Conservation (phyloP, 2,888 invertebrate species). For the Synanthedon andrenaeformis region DNA sequence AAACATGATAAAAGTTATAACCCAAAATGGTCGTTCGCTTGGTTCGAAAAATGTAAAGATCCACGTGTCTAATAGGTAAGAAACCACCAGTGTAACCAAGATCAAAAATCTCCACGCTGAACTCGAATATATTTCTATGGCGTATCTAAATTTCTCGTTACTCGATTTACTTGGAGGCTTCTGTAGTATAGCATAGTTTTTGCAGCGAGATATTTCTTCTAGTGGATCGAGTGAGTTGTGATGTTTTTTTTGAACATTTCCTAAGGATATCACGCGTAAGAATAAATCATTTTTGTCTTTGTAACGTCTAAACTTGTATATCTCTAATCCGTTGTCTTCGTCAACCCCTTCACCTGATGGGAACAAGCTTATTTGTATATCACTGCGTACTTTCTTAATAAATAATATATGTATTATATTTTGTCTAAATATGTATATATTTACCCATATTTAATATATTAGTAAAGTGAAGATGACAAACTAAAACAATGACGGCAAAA, state of each 20-base stretch:
- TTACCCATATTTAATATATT: too few relatives aligned
- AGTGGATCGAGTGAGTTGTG: neutral
- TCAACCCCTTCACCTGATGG: too few relatives aligned
- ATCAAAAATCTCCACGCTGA: slow-evolving; percentile 47
- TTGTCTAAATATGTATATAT: too few relatives aligned
- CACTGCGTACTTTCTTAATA: too few relatives aligned
- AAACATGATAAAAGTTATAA: slow-evolving; percentile 33
- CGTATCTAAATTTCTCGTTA: slow-evolving; percentile 38
- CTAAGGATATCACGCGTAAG: neutral
- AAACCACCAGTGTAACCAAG: slow-evolving; percentile 37
- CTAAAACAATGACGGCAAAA: too few relatives aligned
- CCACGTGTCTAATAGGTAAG: slow-evolving; percentile 47
- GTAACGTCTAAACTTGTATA: slow-evolving; percentile 41
- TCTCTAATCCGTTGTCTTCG: slow-evolving; percentile 19
- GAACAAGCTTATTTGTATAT: too few relatives aligned
- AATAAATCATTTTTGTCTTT: slow-evolving; percentile 24
- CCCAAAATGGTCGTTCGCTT: slow-evolving; percentile 29
- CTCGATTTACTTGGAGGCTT: slow-evolving; percentile 45
- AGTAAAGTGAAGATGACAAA: too few relatives aligned
- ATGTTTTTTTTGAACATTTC: neutral
- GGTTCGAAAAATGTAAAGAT: slow-evolving; percentile 43
- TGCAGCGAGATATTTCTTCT: slow-evolving; percentile 30
- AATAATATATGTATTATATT: too few relatives aligned
- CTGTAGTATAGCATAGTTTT: slow-evolving; percentile 51
- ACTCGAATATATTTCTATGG: slow-evolving; percentile 46